Conservation (phyloP, 2,888 invertebrate species). For the Halictus quadricinctus region DNA sequence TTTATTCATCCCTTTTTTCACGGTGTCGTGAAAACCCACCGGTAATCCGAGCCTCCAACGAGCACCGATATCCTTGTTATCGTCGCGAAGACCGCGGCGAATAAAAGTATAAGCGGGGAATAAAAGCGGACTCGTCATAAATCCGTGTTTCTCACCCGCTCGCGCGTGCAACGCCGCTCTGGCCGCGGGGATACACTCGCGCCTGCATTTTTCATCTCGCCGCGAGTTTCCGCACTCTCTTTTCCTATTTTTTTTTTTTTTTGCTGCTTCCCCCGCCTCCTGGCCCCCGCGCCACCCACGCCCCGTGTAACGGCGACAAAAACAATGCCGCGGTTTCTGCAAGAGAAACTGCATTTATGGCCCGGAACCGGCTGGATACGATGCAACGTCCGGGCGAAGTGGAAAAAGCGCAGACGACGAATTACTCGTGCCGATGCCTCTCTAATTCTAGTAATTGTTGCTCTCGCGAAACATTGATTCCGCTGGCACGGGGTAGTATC, state of each 20-base stretch:
- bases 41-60: conserved; percentile 44
- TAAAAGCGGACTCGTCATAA: conserved; percentile 15
- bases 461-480: background rate
- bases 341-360: conserved; percentile 47
- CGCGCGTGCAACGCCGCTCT: background rate
- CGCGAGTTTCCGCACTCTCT: conserved; percentile 24
- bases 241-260: background rate
- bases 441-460: background rate
- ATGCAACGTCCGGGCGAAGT: conserved; percentile 12
- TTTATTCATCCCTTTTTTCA: conserved; percentile 30
- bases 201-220: conserved; percentile 37
- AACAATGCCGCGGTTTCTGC: conserved; percentile 52
- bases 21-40: conserved; percentile 18
- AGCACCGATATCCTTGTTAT: conserved; percentile 49
- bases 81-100: conserved; percentile 22
- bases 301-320: conserved; percentile 25
- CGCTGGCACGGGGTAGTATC: background rate
- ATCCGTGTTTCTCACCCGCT: conserved; percentile 12
- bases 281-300: background rate
- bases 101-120: conserved; percentile 26
- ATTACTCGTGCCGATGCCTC: background rate
- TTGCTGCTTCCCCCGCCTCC: background rate
- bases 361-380: conserved; percentile 26
- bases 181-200: background rate
- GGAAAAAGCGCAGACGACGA: background rate